Evolutionary conservation across 2,113 vertebrate genomes (phyloP).

Genomic region (Psilopsiagon aymara): DNA sequence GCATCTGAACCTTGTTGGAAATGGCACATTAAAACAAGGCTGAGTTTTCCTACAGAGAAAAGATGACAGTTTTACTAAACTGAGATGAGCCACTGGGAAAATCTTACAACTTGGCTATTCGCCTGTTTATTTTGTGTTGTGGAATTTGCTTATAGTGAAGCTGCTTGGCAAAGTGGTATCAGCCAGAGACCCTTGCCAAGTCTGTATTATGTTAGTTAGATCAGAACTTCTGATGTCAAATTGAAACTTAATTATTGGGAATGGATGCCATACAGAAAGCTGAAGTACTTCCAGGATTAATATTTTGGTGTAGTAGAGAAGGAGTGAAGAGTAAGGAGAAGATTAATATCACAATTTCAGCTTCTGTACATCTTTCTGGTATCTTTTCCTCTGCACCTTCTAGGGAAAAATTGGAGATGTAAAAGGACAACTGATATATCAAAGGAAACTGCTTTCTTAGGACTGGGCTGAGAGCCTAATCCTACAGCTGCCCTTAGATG

Average conservation of each 20-base stretch:
- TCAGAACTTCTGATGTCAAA: background rate
- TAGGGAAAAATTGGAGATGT: background rate
- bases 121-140: background rate
- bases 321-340: background rate
- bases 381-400: background rate
- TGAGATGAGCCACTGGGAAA: background rate
- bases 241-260: background rate
- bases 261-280: background rate
- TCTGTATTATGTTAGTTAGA: background rate
- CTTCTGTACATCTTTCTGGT: background rate
- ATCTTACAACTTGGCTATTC: background rate
- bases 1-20: background rate
- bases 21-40: background rate
- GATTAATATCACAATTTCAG: background rate
- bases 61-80: background rate
- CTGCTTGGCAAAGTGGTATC: background rate
- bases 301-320: background rate
- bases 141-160: constrained; percentile 6
- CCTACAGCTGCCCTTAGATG: background rate
- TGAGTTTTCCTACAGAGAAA: background rate
- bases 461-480: background rate
- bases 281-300: background rate
- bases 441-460: background rate
- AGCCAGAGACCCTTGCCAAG: background rate
- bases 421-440: background rate